Conservation (phyloP, 2,797 vertebrate genomes). For the Cyclopterus lumpus region DNA sequence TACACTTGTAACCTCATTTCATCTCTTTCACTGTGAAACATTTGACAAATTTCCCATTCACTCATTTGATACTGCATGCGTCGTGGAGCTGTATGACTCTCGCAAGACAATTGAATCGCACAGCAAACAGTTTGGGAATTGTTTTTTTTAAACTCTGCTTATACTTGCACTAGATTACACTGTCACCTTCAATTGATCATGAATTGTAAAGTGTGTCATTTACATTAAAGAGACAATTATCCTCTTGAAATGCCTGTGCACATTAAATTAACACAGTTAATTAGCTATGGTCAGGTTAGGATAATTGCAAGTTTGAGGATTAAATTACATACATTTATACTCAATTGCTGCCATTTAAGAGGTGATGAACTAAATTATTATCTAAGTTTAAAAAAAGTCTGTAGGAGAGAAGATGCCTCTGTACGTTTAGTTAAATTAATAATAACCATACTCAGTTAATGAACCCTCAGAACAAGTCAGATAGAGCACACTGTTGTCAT, state of each 20-base stretch:
- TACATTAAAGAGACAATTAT: constrained; percentile 20
- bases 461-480: constrained; percentile 41
- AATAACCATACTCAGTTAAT: constrained; percentile 62
- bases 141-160: constrained; percentile 12
- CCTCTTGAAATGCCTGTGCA: constrained; percentile 8
- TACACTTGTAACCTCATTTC: constrained; percentile 38
- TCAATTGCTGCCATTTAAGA: constrained; percentile 33
- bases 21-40: constrained; percentile 11
- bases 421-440: constrained; percentile 36
- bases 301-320: constrained; percentile 27
- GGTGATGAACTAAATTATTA: constrained; percentile 42
- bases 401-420: constrained; percentile 14
- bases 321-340: constrained; percentile 36
- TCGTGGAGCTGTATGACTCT: constrained; percentile 16
- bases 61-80: constrained; percentile 3
- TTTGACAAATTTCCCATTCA: constrained; percentile 10
- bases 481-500: constrained; percentile 30
- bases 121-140: constrained; percentile 1
- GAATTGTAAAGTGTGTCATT: constrained; percentile 23
- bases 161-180: background rate
- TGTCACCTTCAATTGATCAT: constrained; percentile 23
- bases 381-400: constrained; percentile 24
- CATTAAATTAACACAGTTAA: constrained; percentile 29
- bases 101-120: constrained; percentile 10
- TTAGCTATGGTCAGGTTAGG: constrained; percentile 12